A percentile compares a stretch with the other conserved stretches of the same genome.
phyloP scores from a whole-genome alignment of 2,797 vertebrate species.

The Acrossocheilus wenchowensis region DNA sequence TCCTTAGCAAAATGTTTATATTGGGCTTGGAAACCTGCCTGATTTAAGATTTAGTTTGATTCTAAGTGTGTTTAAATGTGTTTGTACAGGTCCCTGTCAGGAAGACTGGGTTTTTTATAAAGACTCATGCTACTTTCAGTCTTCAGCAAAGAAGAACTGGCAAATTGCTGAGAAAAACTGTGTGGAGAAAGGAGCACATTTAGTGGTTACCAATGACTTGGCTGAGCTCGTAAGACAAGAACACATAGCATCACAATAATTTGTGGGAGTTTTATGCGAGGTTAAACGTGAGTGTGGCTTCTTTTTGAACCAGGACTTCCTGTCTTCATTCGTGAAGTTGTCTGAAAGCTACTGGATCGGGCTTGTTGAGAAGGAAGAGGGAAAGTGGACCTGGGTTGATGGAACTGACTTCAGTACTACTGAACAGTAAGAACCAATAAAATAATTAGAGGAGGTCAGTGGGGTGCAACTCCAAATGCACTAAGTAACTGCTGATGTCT shows the following conservation, averaged over 20 bases:
- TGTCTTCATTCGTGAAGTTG: slow-evolving; percentile 61
- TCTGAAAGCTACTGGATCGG: slow-evolving; percentile 71
- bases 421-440: slow-evolving; percentile 63
- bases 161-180: slow-evolving; percentile 67
- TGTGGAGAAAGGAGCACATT: slow-evolving; percentile 57
- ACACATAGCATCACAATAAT: neutral
- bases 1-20: neutral
- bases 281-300: neutral
- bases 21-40: neutral
- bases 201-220: slow-evolving; percentile 70
- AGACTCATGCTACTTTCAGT: slow-evolving; percentile 71
- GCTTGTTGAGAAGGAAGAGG: slow-evolving; percentile 73
- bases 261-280: neutral
- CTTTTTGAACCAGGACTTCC: slow-evolving; percentile 64
- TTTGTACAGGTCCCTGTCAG: slow-evolving; percentile 67
- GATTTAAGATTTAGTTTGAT: neutral
- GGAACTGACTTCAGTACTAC: slow-evolving; percentile 68
- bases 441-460: neutral
- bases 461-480: neutral
- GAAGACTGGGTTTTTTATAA: slow-evolving; percentile 69
- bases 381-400: slow-evolving; percentile 77
- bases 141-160: slow-evolving; percentile 61
- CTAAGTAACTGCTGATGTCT: slow-evolving; percentile 1
- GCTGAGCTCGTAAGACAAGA: slow-evolving; percentile 71
- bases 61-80: neutral